phyloP scores from a whole-genome alignment of 1,140 invertebrate species.

The Protaetia brevitarsis region DNA sequence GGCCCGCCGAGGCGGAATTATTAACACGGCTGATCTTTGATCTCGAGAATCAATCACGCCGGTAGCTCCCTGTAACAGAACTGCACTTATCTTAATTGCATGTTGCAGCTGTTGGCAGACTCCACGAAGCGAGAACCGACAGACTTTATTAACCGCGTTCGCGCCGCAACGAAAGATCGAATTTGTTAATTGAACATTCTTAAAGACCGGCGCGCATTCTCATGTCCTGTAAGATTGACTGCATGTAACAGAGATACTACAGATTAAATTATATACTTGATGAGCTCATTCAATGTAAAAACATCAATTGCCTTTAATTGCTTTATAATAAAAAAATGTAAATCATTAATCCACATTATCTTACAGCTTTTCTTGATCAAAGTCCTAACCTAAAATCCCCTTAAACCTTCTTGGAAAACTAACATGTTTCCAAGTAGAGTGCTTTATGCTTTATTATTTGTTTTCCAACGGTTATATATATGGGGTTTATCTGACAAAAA shows the following conservation, averaged over 20 bases:
- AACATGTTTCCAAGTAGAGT: no score
- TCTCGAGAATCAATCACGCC: conserved; percentile 30
- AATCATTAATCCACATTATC: no score
- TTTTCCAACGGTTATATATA: no score
- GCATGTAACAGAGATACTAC: neutral
- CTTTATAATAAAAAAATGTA: no score
- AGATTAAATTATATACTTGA: neutral
- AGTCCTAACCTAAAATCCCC: no score
- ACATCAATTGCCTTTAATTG: no score
- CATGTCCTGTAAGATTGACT: neutral
- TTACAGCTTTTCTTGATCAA: no score
- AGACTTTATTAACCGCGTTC: conserved; percentile 3
- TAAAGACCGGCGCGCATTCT: neutral
- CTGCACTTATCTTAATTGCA: conserved; percentile 32
- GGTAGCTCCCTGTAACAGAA: conserved; percentile 27
- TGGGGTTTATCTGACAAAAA: no score
- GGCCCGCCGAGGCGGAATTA: conserved; percentile 22
- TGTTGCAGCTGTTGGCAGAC: conserved; percentile 28
- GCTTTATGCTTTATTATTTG: no score
- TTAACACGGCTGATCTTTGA: conserved; percentile 30
- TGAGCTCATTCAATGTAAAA: no score
- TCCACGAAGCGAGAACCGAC: conserved; percentile 5
- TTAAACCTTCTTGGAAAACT: no score
- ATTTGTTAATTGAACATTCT: conserved; percentile 14
- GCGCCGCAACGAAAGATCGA: conserved; percentile 5